Evolutionary conservation across 2,113 vertebrate genomes (phyloP).

Genomic region (Anguilla japonica): DNA sequence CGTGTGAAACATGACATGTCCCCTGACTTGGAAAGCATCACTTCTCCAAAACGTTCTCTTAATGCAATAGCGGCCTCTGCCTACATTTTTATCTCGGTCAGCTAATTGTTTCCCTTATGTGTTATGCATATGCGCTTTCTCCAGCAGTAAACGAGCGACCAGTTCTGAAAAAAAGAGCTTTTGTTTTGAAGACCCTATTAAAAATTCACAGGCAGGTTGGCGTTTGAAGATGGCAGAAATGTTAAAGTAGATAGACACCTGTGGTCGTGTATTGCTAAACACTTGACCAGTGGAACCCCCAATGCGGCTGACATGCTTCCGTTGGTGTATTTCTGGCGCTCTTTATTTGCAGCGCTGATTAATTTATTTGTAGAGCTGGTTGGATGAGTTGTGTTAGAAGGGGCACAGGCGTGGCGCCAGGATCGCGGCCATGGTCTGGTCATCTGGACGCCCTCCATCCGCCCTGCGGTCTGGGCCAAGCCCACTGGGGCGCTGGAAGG

Average conservation of each 20-base stretch:
- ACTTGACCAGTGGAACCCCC: not conserved
- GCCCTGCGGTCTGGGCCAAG: constrained; percentile 25
- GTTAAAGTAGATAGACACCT: not conserved
- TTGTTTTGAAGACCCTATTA: constrained; percentile 26
- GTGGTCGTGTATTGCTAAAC: constrained; percentile 7
- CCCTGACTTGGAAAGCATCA: not conserved
- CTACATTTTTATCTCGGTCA: constrained; percentile 5
- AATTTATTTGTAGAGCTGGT: not conserved
- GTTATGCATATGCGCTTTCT: constrained; percentile 54
- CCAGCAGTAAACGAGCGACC: constrained; percentile 42
- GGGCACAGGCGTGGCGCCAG: not conserved
- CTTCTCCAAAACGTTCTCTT: constrained; percentile 43
- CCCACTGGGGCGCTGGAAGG: constrained; percentile 45
- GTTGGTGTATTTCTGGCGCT: not conserved
- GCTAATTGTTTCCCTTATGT: constrained; percentile 54
- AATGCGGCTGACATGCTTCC: not conserved
- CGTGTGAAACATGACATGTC: not conserved
- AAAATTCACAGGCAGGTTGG: not conserved
- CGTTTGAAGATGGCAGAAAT: not conserved
- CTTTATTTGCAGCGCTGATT: not conserved
- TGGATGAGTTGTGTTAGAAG: not conserved
- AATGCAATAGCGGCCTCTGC: constrained; percentile 35
- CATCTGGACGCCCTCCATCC: constrained; percentile 18
- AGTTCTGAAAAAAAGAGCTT: constrained; percentile 22
- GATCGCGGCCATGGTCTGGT: not conserved